A percentile compares a stretch with the other conserved stretches of the same genome.
phyloP scores from a whole-genome alignment of 2,113 vertebrate species.

The Odocoileus virginianus region DNA sequence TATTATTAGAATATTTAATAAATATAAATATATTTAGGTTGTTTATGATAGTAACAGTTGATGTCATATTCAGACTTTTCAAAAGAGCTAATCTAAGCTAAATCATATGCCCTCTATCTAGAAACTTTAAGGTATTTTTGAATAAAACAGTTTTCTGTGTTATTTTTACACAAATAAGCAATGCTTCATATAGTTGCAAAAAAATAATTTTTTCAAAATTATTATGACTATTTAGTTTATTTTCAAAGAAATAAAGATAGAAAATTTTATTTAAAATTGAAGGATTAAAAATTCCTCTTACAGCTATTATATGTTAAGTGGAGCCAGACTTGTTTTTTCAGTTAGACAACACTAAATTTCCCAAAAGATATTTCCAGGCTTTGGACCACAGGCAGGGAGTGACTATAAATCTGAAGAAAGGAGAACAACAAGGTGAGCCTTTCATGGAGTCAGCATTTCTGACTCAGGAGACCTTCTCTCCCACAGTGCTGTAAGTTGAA shows the following conservation, averaged over 20 bases:
- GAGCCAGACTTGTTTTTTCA: neutral
- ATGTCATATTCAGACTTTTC: neutral
- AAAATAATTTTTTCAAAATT: neutral
- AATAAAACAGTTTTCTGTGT: neutral
- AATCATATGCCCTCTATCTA: neutral
- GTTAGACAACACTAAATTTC: neutral
- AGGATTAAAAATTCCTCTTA: neutral
- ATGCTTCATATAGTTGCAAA: neutral
- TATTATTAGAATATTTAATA: neutral
- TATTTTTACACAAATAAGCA: neutral
- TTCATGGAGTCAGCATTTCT: rapidly evolving
- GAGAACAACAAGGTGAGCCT: neutral
- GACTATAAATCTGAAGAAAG: neutral
- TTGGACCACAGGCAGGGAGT: neutral
- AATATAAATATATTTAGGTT: neutral
- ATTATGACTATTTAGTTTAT: neutral
- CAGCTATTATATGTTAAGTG: neutral
- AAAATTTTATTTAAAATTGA: neutral
- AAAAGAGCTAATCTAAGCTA: neutral
- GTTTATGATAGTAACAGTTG: neutral
- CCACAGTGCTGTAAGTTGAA: neutral
- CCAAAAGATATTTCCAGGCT: neutral
- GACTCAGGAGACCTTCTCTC: too few relatives aligned
- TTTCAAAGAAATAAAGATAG: neutral
- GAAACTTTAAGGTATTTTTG: neutral